phyloP scores from a whole-genome alignment of 2,113 vertebrate species.

The Lipophrys pholis region DNA sequence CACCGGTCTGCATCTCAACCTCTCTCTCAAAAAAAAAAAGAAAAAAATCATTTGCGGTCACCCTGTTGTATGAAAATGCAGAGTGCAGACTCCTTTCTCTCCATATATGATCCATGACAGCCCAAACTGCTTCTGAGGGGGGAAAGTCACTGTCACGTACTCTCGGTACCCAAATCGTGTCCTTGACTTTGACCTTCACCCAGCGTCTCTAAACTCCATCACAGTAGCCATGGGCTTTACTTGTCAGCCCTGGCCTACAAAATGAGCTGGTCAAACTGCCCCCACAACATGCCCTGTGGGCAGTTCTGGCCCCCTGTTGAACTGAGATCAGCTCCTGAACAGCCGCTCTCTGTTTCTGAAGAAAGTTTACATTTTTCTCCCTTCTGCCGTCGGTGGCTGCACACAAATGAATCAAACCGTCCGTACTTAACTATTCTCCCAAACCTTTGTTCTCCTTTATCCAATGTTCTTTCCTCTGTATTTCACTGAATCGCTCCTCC shows the following conservation, averaged over 20 bases:
- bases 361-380: conserved; percentile 50
- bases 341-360: conserved; percentile 48
- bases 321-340: conserved; percentile 53
- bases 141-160: conserved; percentile 41
- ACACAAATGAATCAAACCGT: conserved; percentile 51
- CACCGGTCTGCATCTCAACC: conserved; percentile 49
- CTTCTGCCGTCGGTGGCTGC: conserved; percentile 61
- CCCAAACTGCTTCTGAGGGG: conserved; percentile 27
- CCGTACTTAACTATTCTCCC: conserved; percentile 12
- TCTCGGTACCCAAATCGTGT: conserved; percentile 41
- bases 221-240: conserved; percentile 33
- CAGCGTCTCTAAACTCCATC: conserved; percentile 28
- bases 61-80: conserved; percentile 14
- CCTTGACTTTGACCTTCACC: conserved; percentile 73
- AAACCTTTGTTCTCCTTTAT: conserved; percentile 14
- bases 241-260: conserved; percentile 44
- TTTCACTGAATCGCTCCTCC: conserved; percentile 13
- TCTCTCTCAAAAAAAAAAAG: conserved; percentile 10
- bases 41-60: conserved; percentile 51
- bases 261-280: conserved; percentile 44
- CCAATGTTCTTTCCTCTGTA: conserved; percentile 30
- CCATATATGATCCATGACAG: conserved; percentile 24
- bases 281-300: conserved; percentile 25
- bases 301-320: conserved; percentile 40
- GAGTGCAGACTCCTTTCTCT: conserved; percentile 8